Percentiles rank a stretch among this genome's conserved stretches.
phyloP scores from a whole-genome alignment of 1,140 invertebrate genomes.

The Riptortus pedestris region DNA sequence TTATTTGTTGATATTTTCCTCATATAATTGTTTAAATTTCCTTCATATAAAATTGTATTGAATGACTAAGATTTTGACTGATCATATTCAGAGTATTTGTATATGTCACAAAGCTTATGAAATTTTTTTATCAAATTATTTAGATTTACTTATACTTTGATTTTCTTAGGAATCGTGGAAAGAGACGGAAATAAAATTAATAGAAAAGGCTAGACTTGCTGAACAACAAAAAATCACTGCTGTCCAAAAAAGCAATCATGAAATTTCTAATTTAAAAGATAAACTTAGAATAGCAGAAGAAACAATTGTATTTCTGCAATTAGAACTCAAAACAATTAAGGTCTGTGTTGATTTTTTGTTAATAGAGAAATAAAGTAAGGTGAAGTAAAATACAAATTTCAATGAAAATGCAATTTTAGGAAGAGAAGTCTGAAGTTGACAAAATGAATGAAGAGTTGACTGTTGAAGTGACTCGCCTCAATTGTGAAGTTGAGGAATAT shows the following conservation, averaged over 20 bases:
- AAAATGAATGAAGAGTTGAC: slow-evolving; percentile 20
- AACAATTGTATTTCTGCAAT: slow-evolving; percentile 24
- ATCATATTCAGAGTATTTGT: no score
- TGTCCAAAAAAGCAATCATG: slow-evolving; percentile 16
- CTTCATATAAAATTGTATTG: no score
- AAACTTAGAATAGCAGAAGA: slow-evolving; percentile 28
- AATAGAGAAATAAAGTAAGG: no score
- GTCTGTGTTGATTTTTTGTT: slow-evolving; percentile 7
- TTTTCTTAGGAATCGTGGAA: slow-evolving; percentile 28
- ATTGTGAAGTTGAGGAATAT: slow-evolving; percentile 23
- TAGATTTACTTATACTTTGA: no score
- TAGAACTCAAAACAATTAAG: slow-evolving; percentile 25
- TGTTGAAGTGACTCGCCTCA: slow-evolving; percentile 20
- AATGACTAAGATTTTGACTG: no score
- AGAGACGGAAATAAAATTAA: slow-evolving; percentile 25
- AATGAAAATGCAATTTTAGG: no score
- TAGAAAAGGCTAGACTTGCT: slow-evolving; percentile 23
- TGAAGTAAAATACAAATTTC: no score
- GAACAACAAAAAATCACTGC: slow-evolving; percentile 24
- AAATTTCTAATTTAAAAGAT: slow-evolving; percentile 23
- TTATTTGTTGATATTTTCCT: no score
- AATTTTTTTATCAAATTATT: no score
- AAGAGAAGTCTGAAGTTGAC: slow-evolving; percentile 30
- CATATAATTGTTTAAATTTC: no score
- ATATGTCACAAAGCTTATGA: no score